phyloP scores from a whole-genome alignment of 2,888 invertebrate species.

The Thecophora atra region DNA sequence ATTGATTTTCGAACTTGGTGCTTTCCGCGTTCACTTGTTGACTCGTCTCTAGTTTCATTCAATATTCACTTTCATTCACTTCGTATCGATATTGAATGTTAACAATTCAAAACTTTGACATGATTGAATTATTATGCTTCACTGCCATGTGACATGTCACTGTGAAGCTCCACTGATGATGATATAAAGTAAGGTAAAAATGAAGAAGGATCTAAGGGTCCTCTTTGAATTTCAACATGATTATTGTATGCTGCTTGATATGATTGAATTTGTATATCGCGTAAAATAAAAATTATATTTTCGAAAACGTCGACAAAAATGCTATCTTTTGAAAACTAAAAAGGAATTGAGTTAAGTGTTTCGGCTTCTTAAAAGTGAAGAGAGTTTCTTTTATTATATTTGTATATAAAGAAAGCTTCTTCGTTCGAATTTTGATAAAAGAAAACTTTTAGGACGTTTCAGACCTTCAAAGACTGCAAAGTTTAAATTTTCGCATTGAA shows the following conservation, averaged over 20 bases:
- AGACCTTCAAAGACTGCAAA: no score
- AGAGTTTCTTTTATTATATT: no score
- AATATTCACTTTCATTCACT: neutral
- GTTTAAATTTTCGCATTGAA: no score
- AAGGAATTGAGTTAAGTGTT: no score
- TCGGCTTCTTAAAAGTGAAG: no score
- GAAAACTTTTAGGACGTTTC: no score
- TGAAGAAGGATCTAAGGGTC: neutral
- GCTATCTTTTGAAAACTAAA: no score
- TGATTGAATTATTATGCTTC: slow-evolving; percentile 14
- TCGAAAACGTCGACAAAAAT: no score
- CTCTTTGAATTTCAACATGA: neutral
- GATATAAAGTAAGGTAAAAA: neutral
- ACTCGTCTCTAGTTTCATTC: neutral
- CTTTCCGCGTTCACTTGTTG: neutral
- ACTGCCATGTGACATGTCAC: slow-evolving; percentile 5
- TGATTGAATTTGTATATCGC: neutral
- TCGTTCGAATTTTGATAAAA: no score
- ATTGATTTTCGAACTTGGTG: neutral
- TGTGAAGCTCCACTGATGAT: neutral
- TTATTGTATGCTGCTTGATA: neutral
- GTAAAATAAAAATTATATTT: neutral
- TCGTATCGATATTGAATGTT: neutral
- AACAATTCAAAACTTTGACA: neutral
- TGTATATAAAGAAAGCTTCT: no score